Evolutionary conservation across 2,888 invertebrate species (phyloP).

Genomic region (Camponotus fellah): DNA sequence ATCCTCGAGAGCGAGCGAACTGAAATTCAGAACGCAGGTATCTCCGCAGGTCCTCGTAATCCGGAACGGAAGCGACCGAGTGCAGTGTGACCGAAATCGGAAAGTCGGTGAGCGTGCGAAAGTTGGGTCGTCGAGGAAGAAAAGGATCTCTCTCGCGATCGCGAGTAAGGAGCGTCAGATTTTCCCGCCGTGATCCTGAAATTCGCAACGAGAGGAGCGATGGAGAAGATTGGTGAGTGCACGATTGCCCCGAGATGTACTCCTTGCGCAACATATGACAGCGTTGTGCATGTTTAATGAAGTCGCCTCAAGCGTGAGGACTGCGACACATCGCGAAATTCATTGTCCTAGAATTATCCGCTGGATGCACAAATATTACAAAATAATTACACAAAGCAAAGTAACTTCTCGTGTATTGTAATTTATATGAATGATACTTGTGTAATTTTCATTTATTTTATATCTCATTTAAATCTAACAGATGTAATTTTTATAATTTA

Average conservation of each 20-base stretch:
- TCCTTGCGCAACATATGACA: not conserved
- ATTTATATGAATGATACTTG: not conserved
- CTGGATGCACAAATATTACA: not conserved
- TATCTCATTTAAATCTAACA: not conserved
- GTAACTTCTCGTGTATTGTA: not conserved
- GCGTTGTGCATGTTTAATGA: not conserved
- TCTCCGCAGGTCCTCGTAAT: not conserved
- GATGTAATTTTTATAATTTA: not conserved
- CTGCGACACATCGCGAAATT: not conserved
- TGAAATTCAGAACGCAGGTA: not conserved
- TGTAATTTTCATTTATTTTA: not conserved
- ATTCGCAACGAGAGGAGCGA: not conserved
- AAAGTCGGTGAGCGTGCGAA: not conserved
- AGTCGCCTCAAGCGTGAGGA: not conserved
- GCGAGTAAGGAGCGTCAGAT: not conserved
- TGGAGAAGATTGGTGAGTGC: conserved; percentile 43
- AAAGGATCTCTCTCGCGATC: not conserved
- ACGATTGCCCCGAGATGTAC: not conserved
- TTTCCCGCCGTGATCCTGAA: not conserved
- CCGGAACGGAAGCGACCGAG: conserved; percentile 36
- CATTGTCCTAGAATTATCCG: no score
- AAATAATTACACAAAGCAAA: not conserved
- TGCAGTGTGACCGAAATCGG: not conserved
- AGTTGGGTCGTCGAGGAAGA: not conserved
- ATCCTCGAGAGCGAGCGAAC: not conserved